Conservation (phyloP, 2,888 invertebrate genomes). For the Drosophila merina region DNA sequence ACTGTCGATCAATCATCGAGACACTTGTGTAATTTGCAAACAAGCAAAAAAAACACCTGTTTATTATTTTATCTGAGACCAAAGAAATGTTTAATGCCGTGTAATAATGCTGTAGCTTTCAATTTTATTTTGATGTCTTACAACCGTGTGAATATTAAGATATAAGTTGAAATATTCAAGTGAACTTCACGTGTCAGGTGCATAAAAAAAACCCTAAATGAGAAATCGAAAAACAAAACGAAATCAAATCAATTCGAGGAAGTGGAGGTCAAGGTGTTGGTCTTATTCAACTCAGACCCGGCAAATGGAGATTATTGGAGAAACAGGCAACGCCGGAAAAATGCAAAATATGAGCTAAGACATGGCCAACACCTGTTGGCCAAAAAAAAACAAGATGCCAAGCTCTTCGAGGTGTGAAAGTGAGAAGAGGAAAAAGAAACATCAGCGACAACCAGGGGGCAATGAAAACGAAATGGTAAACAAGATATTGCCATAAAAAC, state of each 20-base stretch:
- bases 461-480: constrained; percentile 39
- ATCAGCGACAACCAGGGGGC: not conserved
- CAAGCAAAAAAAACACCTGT: not conserved
- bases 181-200: constrained; percentile 11
- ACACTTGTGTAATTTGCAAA: not conserved
- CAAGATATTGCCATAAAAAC: constrained; percentile 29
- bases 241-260: constrained; percentile 61
- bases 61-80: not conserved
- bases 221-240: constrained; percentile 17
- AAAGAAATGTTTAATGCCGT: not conserved
- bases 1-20: no score
- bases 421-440: constrained; percentile 17
- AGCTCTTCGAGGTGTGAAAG: constrained; percentile 37
- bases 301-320: constrained; percentile 13
- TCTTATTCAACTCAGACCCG: constrained; percentile 15
- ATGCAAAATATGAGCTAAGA: constrained; percentile 23
- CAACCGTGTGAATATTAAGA: not conserved
- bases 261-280: constrained; percentile 66
- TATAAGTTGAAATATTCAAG: not conserved
- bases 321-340: not conserved
- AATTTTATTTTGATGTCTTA: not conserved
- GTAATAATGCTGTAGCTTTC: not conserved
- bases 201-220: not conserved
- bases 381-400: constrained; percentile 11
- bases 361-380: constrained; percentile 50